Percentiles rank a stretch among this genome's conserved stretches.
phyloP scores from a whole-genome alignment of 2,113 vertebrate genomes.

The Cnemophilus loriae region DNA sequence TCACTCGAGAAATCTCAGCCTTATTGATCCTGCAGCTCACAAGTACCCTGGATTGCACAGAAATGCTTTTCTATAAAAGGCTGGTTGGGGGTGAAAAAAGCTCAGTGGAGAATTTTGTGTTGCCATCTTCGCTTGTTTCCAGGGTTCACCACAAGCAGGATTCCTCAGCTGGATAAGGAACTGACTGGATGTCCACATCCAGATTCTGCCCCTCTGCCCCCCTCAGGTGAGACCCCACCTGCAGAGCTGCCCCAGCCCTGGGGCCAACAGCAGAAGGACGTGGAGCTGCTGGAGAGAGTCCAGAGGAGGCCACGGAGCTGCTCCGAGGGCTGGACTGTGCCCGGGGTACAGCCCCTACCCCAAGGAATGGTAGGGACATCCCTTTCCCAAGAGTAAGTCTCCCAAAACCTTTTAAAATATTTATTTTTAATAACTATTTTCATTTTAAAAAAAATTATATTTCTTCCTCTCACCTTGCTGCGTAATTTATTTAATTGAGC shows the following conservation, averaged over 20 bases:
- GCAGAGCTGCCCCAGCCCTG: neutral
- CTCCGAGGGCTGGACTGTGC: rapidly evolving
- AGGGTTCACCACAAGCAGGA: neutral
- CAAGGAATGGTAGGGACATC: neutral
- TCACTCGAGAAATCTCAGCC: neutral
- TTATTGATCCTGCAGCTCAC: neutral
- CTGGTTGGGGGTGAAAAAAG: rapidly evolving
- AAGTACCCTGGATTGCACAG: neutral
- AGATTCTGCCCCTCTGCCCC: neutral
- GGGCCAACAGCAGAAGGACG: rapidly evolving
- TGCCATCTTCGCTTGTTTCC: neutral
- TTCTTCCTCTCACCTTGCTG: neutral
- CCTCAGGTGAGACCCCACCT: neutral
- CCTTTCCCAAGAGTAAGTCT: neutral
- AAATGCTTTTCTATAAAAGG: neutral
- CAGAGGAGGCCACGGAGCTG: neutral
- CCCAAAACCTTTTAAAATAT: neutral
- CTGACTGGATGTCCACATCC: neutral
- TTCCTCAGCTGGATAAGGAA: neutral
- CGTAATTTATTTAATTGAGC: neutral
- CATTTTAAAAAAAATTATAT: rapidly evolving
- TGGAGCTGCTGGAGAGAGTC: neutral
- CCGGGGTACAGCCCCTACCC: rapidly evolving
- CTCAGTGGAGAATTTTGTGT: neutral
- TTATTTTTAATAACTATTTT: neutral